Evolutionary conservation across 2,797 vertebrate genomes (phyloP).

Genomic region (Helarctos malayanus): DNA sequence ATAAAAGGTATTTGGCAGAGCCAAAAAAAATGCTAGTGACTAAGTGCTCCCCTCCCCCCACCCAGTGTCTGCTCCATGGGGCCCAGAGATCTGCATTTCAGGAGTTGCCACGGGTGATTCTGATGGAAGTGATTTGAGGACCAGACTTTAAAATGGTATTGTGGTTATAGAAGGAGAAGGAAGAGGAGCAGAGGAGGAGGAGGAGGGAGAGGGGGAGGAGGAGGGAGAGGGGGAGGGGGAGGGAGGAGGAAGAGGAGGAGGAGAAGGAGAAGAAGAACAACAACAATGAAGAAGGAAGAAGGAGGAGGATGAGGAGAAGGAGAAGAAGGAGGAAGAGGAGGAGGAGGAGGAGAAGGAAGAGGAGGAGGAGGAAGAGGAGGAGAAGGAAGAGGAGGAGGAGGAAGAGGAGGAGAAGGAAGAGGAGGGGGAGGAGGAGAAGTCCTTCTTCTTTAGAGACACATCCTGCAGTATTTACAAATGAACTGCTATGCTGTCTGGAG

Average conservation of each 20-base stretch:
- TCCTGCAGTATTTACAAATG: neutral
- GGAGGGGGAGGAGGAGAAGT: too few relatives aligned
- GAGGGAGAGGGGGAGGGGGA: rapidly evolving
- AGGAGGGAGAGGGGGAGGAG: too few relatives aligned
- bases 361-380: too few relatives aligned
- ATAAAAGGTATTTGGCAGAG: neutral
- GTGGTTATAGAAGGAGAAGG: neutral
- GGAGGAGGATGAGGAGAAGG: rapidly evolving
- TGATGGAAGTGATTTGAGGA: neutral
- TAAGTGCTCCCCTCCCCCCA: neutral
- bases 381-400: rapidly evolving
- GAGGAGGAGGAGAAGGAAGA: neutral
- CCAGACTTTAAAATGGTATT: neutral
- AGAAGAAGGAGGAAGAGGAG: neutral
- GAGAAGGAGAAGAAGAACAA: too few relatives aligned
- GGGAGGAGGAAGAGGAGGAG: too few relatives aligned
- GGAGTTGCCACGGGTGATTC: neutral
- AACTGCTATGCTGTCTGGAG: neutral
- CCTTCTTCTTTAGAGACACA: neutral
- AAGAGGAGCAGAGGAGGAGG: neutral
- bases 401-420: too few relatives aligned
- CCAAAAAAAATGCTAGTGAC: neutral
- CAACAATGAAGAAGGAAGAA: too few relatives aligned
- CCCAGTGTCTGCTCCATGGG: neutral
- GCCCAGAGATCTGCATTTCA: neutral